These are phyloP conservation scores for Catostylus mosaicus DNA, from an alignment of 30 jellyfish, hydroid and myxozoan genomes.

Conservation along the genomic window DNA sequence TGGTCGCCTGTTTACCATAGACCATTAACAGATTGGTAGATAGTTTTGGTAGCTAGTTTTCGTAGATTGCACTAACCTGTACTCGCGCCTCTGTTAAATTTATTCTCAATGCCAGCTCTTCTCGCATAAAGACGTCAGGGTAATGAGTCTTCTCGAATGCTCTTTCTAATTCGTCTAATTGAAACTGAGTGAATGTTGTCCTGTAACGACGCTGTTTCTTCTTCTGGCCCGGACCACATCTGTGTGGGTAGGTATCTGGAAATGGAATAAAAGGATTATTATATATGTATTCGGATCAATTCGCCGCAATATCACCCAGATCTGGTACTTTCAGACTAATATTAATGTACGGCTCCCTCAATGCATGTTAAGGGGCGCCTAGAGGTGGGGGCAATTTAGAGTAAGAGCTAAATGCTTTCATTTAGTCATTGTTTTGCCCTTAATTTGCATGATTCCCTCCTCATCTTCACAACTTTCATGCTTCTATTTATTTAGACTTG, in stretches of 20 bases:
- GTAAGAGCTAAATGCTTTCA: too few relatives aligned
- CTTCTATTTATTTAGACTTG: too few relatives aligned
- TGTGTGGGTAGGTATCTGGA: slow-evolving; percentile 55
- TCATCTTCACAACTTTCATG: too few relatives aligned
- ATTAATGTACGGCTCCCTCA: too few relatives aligned
- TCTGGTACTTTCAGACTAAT: too few relatives aligned
- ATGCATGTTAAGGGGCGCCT: background rate
- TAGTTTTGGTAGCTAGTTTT: too few relatives aligned
- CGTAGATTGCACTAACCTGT: slow-evolving; percentile 88
- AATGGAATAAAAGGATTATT: background rate
- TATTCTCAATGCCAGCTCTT: slow-evolving; percentile 90
- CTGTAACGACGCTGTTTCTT: slow-evolving; percentile 92
- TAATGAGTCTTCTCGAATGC: slow-evolving; percentile 97
- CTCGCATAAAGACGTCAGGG: slow-evolving; percentile 99
- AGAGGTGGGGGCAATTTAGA: background rate
- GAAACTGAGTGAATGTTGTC: slow-evolving; percentile 95
- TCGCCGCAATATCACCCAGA: too few relatives aligned
- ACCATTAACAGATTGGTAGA: too few relatives aligned
- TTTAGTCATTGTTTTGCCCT: too few relatives aligned
- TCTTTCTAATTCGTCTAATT: slow-evolving; percentile 92
- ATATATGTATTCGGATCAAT: too few relatives aligned
- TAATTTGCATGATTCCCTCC: too few relatives aligned
- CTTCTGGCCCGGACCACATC: slow-evolving; percentile 64
- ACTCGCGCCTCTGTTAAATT: slow-evolving; percentile 96
- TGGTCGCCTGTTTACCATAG: too few relatives aligned